Base-by-base conservation (phyloP, 2,113 vertebrate species). In the Austrofundulus limnaeus region DNA sequence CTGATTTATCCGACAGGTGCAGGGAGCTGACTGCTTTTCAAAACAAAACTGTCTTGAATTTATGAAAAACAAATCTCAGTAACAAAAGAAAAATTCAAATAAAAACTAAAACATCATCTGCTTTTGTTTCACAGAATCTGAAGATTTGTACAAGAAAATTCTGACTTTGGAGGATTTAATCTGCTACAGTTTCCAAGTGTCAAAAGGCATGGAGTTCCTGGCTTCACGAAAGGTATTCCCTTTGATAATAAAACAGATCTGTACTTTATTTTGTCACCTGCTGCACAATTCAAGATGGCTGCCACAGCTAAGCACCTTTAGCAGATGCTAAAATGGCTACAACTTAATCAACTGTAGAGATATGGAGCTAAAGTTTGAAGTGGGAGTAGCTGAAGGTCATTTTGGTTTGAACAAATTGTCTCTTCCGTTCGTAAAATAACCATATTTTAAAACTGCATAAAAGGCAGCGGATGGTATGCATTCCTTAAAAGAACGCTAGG, bases 131-230 rank as follows among this genome's bases (percentile, higher is more conserved):
- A 61, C 92, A 97, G 95, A 96, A 65, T 82, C 92, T 37, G 95
- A 97, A 75, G 95, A 97, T 80, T 89, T 96, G 70, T 95, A 96
- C 70, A 98, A 98, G 87, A 83, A 90, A 70, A 88, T 94, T 50
- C 82, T 98, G 85, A 96, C 94, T 4, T 66, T 97, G 91, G 95
- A 97, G 75, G 95, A 97, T 77, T 88, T 97, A 77, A 97, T 98
- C 65, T 97, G 94, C 90, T 98, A 97, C 80, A 96, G 95, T 84
- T 98, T 97, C 88, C 96, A 98, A 90, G 95, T 97, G 52, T 94
- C 95, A 59, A 97, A 96, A 88, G 96, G 95, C 85, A 98, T 96
- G 96, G 95, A 97, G 80, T 96, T 98, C 76, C 90, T 98, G 41
- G 94, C 95, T 48, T 97, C 96, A 57, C 92, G 96, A 86, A 98